Evolutionary conservation across 2,113 vertebrate genomes (phyloP).

Genomic region (Zapornia atra): DNA sequence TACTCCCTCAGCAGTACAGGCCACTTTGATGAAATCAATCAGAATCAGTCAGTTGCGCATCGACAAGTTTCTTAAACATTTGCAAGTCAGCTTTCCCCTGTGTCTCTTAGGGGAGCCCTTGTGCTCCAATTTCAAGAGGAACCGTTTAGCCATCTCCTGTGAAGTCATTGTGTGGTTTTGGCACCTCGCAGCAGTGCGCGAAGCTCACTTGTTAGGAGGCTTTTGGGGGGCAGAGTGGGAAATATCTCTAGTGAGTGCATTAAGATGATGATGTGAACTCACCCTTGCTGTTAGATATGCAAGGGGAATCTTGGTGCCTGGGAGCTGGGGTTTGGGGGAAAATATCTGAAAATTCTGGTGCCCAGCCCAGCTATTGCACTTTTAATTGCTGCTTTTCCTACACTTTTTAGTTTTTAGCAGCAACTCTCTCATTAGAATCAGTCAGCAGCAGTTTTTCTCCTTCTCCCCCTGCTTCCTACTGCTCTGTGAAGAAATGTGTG

Average conservation of each 20-base stretch:
- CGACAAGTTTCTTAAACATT: neutral
- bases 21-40: neutral
- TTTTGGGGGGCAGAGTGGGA: neutral
- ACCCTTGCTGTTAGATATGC: neutral
- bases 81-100: neutral
- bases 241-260: neutral
- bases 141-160: neutral
- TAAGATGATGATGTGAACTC: neutral
- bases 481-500: neutral
- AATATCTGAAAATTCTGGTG: neutral
- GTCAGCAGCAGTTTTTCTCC: neutral
- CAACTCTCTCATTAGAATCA: neutral
- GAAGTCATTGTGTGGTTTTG: neutral
- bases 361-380: neutral
- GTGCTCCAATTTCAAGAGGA: neutral
- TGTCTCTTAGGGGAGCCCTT: neutral
- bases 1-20: neutral
- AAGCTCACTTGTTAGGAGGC: neutral
- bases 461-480: neutral
- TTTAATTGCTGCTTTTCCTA: neutral
- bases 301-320: neutral
- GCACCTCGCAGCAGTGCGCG: neutral
- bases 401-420: neutral
- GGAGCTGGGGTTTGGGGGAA: neutral
- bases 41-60: neutral